Percentiles rank a stretch among this genome's conserved stretches.
phyloP scores from a whole-genome alignment of 2,797 vertebrate species.

The Oreortyx pictus region DNA sequence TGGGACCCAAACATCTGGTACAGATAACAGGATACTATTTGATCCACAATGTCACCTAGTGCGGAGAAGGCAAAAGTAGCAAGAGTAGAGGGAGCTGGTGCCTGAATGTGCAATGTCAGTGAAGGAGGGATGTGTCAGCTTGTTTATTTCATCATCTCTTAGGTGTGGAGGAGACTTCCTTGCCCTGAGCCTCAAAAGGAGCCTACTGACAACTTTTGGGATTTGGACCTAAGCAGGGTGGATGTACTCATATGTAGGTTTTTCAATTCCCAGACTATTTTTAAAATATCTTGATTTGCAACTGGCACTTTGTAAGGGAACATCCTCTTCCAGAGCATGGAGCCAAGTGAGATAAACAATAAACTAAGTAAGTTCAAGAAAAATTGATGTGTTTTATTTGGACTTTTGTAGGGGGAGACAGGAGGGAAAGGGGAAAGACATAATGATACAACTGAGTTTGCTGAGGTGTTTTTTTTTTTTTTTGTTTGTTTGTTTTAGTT shows the following conservation, averaged over 20 bases:
- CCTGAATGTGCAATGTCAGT: not conserved
- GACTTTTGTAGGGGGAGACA: not conserved
- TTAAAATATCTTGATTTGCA: not conserved
- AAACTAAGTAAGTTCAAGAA: not conserved
- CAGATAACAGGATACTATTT: not conserved
- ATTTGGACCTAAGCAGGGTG: not conserved
- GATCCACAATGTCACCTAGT: not conserved
- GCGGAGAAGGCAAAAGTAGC: not conserved
- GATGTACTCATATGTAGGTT: not conserved
- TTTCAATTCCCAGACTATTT: not conserved
- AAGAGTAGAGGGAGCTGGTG: not conserved
- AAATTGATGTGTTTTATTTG: not conserved
- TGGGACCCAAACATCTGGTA: conserved; percentile 43
- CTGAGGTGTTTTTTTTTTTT: not conserved
- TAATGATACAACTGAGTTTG: not conserved
- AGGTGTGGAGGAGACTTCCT: not conserved
- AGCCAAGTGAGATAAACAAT: not conserved
- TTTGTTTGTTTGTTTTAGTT: not conserved
- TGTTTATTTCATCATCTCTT: not conserved
- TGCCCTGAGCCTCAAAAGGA: not conserved
- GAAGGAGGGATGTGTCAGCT: not conserved
- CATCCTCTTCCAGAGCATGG: not conserved
- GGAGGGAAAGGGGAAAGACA: not conserved
- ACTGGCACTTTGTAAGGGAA: not conserved
- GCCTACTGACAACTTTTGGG: not conserved